Base-by-base conservation (phyloP, 2,888 invertebrate genomes). In the Homarus gammarus region DNA sequence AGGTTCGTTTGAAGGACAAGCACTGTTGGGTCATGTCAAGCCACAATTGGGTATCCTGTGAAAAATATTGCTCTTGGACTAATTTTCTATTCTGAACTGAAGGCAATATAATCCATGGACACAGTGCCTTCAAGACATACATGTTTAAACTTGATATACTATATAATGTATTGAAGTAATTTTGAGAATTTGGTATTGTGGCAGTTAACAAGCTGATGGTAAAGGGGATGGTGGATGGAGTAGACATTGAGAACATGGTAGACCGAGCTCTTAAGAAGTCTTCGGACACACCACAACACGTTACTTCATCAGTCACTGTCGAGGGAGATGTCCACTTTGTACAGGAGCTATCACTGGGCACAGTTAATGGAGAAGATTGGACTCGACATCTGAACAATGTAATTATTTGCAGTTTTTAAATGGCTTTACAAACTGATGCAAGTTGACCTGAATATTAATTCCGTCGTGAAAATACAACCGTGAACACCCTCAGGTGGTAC, bases 211-310 rank as follows among this genome's bases (percentile, higher is more conserved):
- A 38, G 33, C 61, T 81, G 12, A 33, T 73, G 31, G 87, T 82
- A 22, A 61, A 18, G 31, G 87, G 82, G 1, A 2, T 56, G 18
- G 56, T 87, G 27, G 87, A 87, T 79, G 87, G 87, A 2, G 44
- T 87, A 22, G 33, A 87, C 64, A 8, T 87, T 10, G n/a, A 73
- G 12, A 61, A 75, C n/a, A 38, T 87, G 27, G n/a, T 81, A 61
- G 33, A 36, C 3, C 33, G 75, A 44, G 75, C 81, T 2, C 64
- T 87, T 2, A 73, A 82, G 73, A 87, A 87, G 64, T 64, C 61
- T 2, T 72, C 49, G 5, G 36, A 44, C 2, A 31, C 36, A 15
- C 56, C 78, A 18, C 84, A 84, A 15, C 51, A 51, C 5, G 31
- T 84, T 10, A 33, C 49, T n/a, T 72, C 72, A 0, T 33, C 73